These are phyloP conservation scores for Anorthoa munda DNA, from an alignment of 2,888 invertebrate genomes.

Conservation along the genomic window DNA sequence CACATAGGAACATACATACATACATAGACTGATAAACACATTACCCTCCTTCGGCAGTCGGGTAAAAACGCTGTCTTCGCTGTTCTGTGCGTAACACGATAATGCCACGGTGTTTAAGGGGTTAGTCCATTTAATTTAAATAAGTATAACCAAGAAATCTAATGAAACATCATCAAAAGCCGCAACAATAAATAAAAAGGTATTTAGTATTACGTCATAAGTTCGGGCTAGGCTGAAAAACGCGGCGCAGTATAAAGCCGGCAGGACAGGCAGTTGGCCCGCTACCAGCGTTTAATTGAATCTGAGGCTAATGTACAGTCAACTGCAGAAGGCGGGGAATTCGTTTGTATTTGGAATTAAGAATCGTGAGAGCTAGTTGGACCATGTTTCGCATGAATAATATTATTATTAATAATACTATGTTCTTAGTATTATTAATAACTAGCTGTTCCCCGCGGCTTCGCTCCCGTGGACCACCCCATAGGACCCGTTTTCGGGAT, in stretches of 20 bases:
- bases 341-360: background rate
- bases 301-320: slow-evolving; percentile 49
- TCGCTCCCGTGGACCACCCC: no score
- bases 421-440: no score
- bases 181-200: slow-evolving; percentile 36
- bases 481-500: no score
- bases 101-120: background rate
- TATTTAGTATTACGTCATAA: slow-evolving; percentile 39
- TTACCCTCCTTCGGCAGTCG: no score
- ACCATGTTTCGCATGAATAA: no score
- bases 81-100: no score
- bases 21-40: no score
- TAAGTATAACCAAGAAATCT: background rate
- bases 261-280: slow-evolving; percentile 55
- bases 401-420: no score
- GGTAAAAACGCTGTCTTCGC: no score
- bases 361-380: background rate
- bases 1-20: no score
- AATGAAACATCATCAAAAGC: background rate
- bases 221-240: slow-evolving; percentile 40
- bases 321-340: slow-evolving; percentile 13
- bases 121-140: background rate
- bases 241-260: slow-evolving; percentile 28
- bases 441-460: no score
- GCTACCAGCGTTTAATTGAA: slow-evolving; percentile 60